phyloP scores from a whole-genome alignment of 1,140 invertebrate species.

The Lepidostoma basale region DNA sequence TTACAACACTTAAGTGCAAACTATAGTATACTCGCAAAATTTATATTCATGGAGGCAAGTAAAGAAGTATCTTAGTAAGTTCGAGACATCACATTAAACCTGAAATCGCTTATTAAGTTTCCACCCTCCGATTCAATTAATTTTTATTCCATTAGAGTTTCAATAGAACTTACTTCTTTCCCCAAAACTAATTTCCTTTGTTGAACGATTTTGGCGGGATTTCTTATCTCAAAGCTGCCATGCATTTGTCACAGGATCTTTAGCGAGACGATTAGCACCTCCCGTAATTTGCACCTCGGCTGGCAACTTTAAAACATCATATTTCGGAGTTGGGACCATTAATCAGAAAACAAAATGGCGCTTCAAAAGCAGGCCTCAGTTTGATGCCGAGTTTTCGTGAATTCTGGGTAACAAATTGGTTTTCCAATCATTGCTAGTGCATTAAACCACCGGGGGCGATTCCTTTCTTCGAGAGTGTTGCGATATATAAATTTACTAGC shows the following conservation, averaged over 20 bases:
- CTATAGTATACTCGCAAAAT: too few relatives aligned
- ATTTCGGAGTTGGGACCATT: background rate
- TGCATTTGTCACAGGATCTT: background rate
- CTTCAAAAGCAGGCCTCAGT: background rate
- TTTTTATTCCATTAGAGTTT: slow-evolving; percentile 12
- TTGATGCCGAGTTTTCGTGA: background rate
- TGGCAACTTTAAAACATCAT: background rate
- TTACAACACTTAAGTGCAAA: too few relatives aligned
- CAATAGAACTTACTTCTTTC: background rate
- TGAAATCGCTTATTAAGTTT: too few relatives aligned
- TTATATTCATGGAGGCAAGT: too few relatives aligned
- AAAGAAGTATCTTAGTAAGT: too few relatives aligned
- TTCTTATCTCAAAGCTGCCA: background rate
- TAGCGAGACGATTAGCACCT: background rate
- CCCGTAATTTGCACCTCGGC: background rate
- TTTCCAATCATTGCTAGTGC: slow-evolving; percentile 13
- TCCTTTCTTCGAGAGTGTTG: too few relatives aligned
- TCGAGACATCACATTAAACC: too few relatives aligned
- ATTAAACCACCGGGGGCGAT: background rate
- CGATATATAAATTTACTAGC: too few relatives aligned
- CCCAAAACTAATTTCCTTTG: slow-evolving; percentile 20
- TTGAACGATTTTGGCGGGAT: slow-evolving; percentile 1
- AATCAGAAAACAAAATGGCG: background rate
- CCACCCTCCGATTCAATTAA: too few relatives aligned
- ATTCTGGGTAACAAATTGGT: background rate